Evolutionary conservation across 1,140 invertebrate species (phyloP).

Genomic region (Megalonaias nervosa): DNA sequence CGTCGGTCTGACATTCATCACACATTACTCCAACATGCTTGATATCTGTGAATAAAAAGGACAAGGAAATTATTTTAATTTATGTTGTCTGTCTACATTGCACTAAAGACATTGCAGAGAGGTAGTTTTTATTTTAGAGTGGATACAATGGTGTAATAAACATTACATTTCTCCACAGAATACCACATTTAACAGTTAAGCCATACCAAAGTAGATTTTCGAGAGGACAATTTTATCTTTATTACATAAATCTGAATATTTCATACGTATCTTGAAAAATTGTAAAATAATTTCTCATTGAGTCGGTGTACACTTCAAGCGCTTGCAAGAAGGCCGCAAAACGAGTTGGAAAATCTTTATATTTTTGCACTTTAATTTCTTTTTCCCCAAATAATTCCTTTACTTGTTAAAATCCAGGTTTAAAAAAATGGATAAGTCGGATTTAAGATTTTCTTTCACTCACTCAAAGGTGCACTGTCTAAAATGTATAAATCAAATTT

Average conservation of each 20-base stretch:
- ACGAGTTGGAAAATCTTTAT: too few species aligned
- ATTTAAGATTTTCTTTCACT: neutral
- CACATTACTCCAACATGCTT: constrained; percentile 43
- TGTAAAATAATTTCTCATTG: neutral
- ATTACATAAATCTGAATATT: too few species aligned
- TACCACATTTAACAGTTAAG: neutral
- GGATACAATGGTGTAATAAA: neutral
- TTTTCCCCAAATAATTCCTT: too few species aligned
- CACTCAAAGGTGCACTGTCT: constrained; percentile 51
- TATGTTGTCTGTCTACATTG: neutral
- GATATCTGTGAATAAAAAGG: constrained; percentile 37
- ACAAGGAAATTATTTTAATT: neutral
- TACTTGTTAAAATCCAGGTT: too few species aligned
- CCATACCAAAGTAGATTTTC: too few species aligned
- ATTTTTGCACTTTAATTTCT: too few species aligned
- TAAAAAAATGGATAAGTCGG: too few species aligned
- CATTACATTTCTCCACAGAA: neutral
- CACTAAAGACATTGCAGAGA: too few species aligned
- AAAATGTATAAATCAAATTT: constrained; percentile 46
- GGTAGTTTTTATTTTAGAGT: neutral
- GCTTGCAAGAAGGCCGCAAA: too few species aligned
- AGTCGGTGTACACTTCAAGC: neutral
- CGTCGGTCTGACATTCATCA: constrained; percentile 39
- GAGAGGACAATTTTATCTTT: too few species aligned
- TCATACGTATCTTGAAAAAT: neutral